phyloP scores from a whole-genome alignment of 2,888 invertebrate genomes.

The Penaeus monodon region DNA sequence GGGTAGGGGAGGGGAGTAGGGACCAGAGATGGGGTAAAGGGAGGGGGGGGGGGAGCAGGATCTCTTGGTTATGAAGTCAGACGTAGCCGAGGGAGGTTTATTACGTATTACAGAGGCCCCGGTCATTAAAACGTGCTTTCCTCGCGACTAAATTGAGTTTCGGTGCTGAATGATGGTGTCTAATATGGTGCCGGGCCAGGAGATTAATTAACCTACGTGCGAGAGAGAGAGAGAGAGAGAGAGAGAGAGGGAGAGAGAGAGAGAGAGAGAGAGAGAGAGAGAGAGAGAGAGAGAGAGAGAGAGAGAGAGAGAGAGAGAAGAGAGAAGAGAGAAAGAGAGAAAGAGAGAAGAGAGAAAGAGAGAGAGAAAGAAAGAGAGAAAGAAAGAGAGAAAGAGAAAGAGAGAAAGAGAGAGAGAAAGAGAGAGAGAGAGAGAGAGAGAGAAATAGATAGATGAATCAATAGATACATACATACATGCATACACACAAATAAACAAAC shows the following conservation, averaged over 20 bases:
- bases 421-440: not conserved
- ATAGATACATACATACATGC: too few relatives aligned
- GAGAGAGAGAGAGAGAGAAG: not conserved
- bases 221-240: not conserved
- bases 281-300: not conserved
- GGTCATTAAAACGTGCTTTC: slow-evolving; percentile 20
- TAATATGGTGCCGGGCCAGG: too few relatives aligned
- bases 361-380: not conserved
- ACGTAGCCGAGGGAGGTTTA: slow-evolving; percentile 16
- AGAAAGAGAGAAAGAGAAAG: not conserved
- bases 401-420: not conserved
- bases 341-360: not conserved
- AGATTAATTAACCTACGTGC: slow-evolving; percentile 1
- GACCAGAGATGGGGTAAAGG: too few relatives aligned
- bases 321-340: too few relatives aligned
- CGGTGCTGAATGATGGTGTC: too few relatives aligned
- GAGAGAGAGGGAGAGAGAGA: not conserved
- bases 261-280: not conserved
- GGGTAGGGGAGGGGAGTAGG: too few relatives aligned
- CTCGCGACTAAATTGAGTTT: too few relatives aligned
- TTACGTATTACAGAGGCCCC: slow-evolving; percentile 24
- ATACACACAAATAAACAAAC: not conserved
- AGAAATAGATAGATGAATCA: not conserved
- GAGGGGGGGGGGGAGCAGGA: too few relatives aligned
- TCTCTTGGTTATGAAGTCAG: slow-evolving; percentile 23